Percentiles rank a stretch among this genome's conserved stretches.
Conservation (phyloP, 2,113 vertebrate genomes). For the Xenopus laevis region DNA sequence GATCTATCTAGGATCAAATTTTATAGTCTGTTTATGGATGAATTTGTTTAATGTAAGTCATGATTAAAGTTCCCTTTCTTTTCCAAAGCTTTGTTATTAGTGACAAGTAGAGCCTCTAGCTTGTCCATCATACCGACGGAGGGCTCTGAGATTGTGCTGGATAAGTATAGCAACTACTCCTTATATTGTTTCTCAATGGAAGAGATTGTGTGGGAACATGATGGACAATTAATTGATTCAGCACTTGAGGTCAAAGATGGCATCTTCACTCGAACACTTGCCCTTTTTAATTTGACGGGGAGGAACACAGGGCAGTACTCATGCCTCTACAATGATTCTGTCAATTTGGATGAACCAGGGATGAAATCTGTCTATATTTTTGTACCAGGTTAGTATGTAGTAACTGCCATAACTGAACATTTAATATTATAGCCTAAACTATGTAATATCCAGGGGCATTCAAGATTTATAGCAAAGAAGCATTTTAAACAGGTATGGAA, state of each 20-base stretch:
- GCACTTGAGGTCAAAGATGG: constrained; percentile 26
- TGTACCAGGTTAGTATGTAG: constrained; percentile 76
- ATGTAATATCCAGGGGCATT: too few species aligned
- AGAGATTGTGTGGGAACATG: constrained; percentile 66
- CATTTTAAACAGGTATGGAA: too few species aligned
- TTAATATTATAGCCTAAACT: too few species aligned
- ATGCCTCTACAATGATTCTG: constrained; percentile 61
- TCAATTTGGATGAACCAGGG: constrained; percentile 48
- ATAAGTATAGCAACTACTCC: constrained; percentile 65
- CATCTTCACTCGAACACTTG: constrained; percentile 66
- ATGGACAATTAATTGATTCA: constrained; percentile 39
- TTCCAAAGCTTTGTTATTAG: constrained; percentile 52
- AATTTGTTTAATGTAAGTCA: too few species aligned
- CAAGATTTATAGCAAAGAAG: too few species aligned
- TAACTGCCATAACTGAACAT: too few species aligned
- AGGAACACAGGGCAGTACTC: constrained; percentile 78
- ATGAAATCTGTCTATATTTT: constrained; percentile 71
- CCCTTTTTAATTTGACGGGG: constrained; percentile 71
- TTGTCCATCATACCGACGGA: constrained; percentile 72
- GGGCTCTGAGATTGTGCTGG: constrained; percentile 66
- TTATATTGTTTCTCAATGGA: constrained; percentile 71
- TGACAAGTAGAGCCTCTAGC: background rate
- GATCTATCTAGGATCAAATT: too few species aligned
- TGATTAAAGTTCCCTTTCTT: background rate
- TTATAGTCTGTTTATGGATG: too few species aligned